A percentile compares a stretch with the other conserved stretches of the same genome.
Conservation (phyloP, 2,113 vertebrate genomes). For the Ovibos moschatus region DNA sequence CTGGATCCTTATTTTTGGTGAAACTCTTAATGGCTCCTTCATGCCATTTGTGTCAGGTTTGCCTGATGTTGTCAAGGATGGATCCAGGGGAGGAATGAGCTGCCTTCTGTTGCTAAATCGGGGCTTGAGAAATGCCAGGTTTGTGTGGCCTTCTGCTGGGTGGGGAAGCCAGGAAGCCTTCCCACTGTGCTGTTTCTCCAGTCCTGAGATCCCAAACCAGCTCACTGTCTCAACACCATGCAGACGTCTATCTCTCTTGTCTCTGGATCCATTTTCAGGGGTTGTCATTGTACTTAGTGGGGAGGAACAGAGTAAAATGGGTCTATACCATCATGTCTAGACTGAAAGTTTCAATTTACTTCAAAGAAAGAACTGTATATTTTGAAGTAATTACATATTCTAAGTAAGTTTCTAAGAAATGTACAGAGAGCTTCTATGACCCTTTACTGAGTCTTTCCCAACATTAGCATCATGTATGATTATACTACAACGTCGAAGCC, state of each 20-base stretch:
- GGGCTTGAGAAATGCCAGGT: not conserved
- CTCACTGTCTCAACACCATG: not conserved
- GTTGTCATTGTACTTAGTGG: not conserved
- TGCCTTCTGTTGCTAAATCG: not conserved
- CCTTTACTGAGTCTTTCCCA: not conserved
- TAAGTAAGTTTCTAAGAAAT: not conserved
- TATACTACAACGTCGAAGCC: not conserved
- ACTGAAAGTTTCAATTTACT: not conserved
- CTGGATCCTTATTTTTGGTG: not conserved
- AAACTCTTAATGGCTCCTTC: not conserved
- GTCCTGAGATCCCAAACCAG: not conserved
- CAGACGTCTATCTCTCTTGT: not conserved
- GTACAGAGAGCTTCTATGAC: not conserved
- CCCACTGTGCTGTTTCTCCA: not conserved
- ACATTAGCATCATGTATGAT: not conserved
- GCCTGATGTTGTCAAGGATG: not conserved
- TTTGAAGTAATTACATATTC: not conserved
- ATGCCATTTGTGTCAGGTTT: not conserved
- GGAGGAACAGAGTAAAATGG: not conserved
- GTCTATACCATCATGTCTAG: not conserved
- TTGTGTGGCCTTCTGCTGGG: not conserved
- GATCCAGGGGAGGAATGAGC: not conserved
- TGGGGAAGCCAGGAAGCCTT: not conserved
- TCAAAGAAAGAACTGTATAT: not conserved
- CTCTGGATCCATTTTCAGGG: not conserved